These are phyloP conservation scores for Nymphalis c-album DNA, from an alignment of 2,888 invertebrate genomes.

Conservation along the genomic window DNA sequence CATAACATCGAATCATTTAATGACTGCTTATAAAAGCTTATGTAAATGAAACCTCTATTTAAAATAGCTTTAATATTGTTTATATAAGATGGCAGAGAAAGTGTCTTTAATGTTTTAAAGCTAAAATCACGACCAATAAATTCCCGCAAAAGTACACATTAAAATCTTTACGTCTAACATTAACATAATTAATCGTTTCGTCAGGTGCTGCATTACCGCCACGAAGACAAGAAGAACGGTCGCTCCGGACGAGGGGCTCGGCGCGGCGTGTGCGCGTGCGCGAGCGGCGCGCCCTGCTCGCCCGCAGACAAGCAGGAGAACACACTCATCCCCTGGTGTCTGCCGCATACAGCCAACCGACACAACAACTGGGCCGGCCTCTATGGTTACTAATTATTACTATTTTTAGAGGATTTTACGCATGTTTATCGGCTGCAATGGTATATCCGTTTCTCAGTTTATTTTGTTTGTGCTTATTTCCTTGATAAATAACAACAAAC, in stretches of 20 bases:
- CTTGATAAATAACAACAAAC: background rate
- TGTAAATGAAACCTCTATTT: too few relatives aligned
- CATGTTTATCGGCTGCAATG: background rate
- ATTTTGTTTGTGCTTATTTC: too few relatives aligned
- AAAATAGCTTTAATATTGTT: too few relatives aligned
- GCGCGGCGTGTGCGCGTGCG: conserved; percentile 90
- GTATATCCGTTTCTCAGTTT: background rate
- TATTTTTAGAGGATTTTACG: too few relatives aligned
- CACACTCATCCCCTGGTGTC: conserved; percentile 93
- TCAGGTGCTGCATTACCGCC: conserved; percentile 73
- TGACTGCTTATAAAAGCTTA: too few relatives aligned
- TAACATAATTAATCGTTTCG: background rate
- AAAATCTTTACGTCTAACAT: too few relatives aligned
- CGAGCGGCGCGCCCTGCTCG: conserved; percentile 84
- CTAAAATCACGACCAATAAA: background rate
- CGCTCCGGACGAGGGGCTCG: conserved; percentile 68
- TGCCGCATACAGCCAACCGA: conserved; percentile 92
- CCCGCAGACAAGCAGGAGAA: conserved; percentile 88
- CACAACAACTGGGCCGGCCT: conserved; percentile 94
- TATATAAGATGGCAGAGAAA: too few relatives aligned
- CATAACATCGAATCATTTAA: too few relatives aligned
- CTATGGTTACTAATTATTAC: conserved; percentile 76
- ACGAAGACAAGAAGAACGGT: conserved; percentile 75
- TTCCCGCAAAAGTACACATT: too few relatives aligned
- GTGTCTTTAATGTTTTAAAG: too few relatives aligned